These are phyloP conservation scores for Calephelis perditalis DNA, from an alignment of 2,888 invertebrate genomes.

Conservation along the genomic window DNA sequence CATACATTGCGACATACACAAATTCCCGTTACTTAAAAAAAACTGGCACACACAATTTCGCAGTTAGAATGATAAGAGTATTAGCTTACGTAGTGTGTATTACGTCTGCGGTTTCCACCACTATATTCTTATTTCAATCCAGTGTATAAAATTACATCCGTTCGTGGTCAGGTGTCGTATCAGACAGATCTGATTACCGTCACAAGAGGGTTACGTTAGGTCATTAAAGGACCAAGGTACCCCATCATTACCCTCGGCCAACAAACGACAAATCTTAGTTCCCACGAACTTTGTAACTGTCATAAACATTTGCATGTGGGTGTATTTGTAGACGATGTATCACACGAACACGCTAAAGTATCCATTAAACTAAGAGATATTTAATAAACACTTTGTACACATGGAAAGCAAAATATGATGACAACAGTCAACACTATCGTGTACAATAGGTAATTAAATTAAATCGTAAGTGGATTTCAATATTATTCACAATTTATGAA, in stretches of 20 bases:
- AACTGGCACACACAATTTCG: slow-evolving; percentile 9
- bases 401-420: too few relatives aligned
- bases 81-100: slow-evolving; percentile 6
- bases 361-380: background rate
- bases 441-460: too few relatives aligned
- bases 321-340: slow-evolving; percentile 17
- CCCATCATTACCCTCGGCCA: slow-evolving; percentile 25
- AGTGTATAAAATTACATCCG: slow-evolving; percentile 34
- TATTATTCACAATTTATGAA: too few relatives aligned
- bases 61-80: slow-evolving; percentile 11
- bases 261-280: slow-evolving; percentile 34
- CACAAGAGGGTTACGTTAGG: slow-evolving; percentile 7
- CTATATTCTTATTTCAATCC: slow-evolving; percentile 25
- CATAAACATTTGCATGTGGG: slow-evolving; percentile 34
- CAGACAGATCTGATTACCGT: slow-evolving; percentile 9
- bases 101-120: slow-evolving; percentile 29
- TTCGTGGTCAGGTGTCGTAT: slow-evolving; percentile 12
- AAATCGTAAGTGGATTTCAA: too few relatives aligned
- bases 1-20: background rate
- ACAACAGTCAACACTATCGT: too few relatives aligned
- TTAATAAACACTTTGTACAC: background rate
- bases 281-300: slow-evolving; percentile 52
- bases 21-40: slow-evolving; percentile 11
- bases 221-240: slow-evolving; percentile 24
- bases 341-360: slow-evolving; percentile 1